Evolutionary conservation across 2,113 vertebrate species (phyloP).

Genomic region (Percopsis transmontana): DNA sequence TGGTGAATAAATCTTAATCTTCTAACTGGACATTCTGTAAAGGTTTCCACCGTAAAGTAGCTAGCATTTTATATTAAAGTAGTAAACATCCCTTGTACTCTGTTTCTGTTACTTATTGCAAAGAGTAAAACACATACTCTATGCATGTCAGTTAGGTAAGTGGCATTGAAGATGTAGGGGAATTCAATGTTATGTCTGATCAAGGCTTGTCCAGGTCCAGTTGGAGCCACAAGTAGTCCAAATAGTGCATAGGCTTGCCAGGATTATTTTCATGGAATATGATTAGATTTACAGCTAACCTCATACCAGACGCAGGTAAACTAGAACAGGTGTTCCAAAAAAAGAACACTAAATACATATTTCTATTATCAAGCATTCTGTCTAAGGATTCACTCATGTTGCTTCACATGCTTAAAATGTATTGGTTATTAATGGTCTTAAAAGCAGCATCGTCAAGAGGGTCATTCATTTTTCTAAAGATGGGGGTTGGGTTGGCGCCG

Average conservation of each 20-base stretch:
- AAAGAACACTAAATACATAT: constrained; percentile 25
- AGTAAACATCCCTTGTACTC: too few species aligned
- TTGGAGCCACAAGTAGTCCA: constrained; percentile 8
- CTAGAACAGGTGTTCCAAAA: constrained; percentile 19
- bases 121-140: constrained; percentile 18
- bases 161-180: neutral
- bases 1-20: too few species aligned
- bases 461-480: constrained; percentile 57
- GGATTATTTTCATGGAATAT: constrained; percentile 28
- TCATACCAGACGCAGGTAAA: constrained; percentile 41
- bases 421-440: constrained; percentile 58
- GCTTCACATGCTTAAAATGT: constrained; percentile 73
- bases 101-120: constrained; percentile 35
- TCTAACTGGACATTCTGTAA: too few species aligned
- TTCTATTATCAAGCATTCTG: constrained; percentile 51
- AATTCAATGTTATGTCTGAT: constrained; percentile 13
- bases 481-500: neutral
- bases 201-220: constrained; percentile 21
- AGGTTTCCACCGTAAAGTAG: too few species aligned
- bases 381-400: constrained; percentile 57
- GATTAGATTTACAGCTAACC: constrained; percentile 39
- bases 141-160: constrained; percentile 21
- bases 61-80: too few species aligned
- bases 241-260: constrained; percentile 38
- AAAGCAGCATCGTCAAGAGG: constrained; percentile 69